These are phyloP conservation scores for Myrmecobius fasciatus DNA, from an alignment of 2,113 vertebrate species.

Conservation along the genomic window DNA sequence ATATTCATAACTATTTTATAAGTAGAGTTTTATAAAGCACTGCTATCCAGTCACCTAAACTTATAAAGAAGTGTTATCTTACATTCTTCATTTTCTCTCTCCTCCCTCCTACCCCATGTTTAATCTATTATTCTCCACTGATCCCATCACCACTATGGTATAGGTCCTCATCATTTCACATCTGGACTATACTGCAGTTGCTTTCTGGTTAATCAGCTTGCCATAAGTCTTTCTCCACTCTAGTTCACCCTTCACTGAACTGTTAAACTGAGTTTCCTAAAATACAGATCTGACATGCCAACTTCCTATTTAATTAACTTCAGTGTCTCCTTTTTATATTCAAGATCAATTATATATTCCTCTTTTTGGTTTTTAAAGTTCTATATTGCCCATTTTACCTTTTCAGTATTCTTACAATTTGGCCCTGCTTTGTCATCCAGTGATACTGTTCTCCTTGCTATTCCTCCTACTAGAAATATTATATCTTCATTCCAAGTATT, in stretches of 20 bases:
- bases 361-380: not conserved
- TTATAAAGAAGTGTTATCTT: not conserved
- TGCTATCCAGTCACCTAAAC: not conserved
- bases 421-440: not conserved
- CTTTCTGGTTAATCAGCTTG: not conserved
- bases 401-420: not conserved
- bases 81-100: not conserved
- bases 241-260: not conserved
- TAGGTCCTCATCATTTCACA: not conserved
- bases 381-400: not conserved
- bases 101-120: not conserved
- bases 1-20: not conserved
- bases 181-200: not conserved
- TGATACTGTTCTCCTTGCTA: not conserved
- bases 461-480: not conserved
- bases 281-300: not conserved
- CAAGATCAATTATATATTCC: not conserved
- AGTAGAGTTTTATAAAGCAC: not conserved
- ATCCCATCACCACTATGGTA: not conserved
- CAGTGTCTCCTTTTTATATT: not conserved
- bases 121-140: not conserved
- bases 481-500: not conserved
- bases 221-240: not conserved
- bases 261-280: slow-evolving; percentile 11
- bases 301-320: not conserved